Percentiles rank a stretch among this genome's conserved stretches.
Evolutionary conservation across 2,113 vertebrate genomes (phyloP).

Genomic region (Albula glossodonta): DNA sequence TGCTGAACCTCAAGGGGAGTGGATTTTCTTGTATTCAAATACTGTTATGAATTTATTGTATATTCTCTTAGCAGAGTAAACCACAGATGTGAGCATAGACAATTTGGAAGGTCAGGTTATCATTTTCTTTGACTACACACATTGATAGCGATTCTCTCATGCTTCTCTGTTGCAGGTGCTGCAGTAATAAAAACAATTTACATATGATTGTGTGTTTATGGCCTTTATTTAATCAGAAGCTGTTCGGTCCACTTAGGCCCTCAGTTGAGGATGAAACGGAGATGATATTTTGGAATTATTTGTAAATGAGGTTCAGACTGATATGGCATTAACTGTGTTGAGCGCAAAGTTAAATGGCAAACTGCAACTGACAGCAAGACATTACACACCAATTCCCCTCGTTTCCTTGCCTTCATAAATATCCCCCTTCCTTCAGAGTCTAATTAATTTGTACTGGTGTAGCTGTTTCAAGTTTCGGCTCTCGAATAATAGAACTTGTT

Average conservation of each 20-base stretch:
- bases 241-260: neutral
- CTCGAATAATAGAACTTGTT: constrained; percentile 33
- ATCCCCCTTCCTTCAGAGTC: constrained; percentile 22
- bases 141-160: constrained; percentile 19
- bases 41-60: neutral
- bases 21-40: neutral
- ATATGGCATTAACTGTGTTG: constrained; percentile 28
- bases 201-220: constrained; percentile 34
- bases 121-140: constrained; percentile 31
- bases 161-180: constrained; percentile 17
- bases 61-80: constrained; percentile 27
- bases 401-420: constrained; percentile 27
- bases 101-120: constrained; percentile 23
- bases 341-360: constrained; percentile 22
- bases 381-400: constrained; percentile 9
- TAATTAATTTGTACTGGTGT: constrained; percentile 30
- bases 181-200: constrained; percentile 32
- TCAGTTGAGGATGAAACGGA: constrained; percentile 11
- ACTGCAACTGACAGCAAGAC: constrained; percentile 22
- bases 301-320: constrained; percentile 24
- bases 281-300: constrained; percentile 28
- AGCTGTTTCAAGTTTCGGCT: constrained; percentile 25
- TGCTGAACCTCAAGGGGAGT: neutral
- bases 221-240: constrained; percentile 33
- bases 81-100: constrained; percentile 27